Percentiles rank a stretch among this genome's conserved stretches.
These are phyloP conservation scores for Hippocampus guttulatus DNA, from an alignment of 2,113 vertebrate genomes.

Conservation along the genomic window DNA sequence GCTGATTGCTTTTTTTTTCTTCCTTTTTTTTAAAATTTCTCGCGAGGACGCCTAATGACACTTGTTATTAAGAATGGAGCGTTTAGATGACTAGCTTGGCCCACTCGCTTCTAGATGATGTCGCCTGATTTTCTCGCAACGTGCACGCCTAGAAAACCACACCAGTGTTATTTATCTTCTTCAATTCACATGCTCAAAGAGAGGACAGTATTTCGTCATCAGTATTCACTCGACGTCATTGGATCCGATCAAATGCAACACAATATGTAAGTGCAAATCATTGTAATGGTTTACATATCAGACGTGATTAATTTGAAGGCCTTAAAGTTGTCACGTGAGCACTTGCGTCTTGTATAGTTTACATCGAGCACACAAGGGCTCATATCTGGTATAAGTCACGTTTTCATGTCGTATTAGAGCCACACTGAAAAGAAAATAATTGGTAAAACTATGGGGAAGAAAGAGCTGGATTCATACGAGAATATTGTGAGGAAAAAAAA, in stretches of 20 bases:
- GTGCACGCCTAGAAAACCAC: conserved; percentile 41
- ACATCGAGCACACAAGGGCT: not conserved
- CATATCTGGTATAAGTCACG: not conserved
- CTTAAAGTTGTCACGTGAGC: conserved; percentile 2
- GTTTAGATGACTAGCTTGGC: conserved; percentile 43
- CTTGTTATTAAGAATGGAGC: conserved; percentile 39
- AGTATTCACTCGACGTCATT: not conserved
- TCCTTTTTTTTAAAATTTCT: conserved; percentile 17
- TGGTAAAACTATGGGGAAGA: not conserved
- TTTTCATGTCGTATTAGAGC: not conserved
- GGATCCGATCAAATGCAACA: not conserved
- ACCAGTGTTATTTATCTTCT: conserved; percentile 53
- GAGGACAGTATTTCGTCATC: not conserved
- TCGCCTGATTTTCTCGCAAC: conserved; percentile 14
- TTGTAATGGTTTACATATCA: not conserved
- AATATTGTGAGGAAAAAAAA: not conserved
- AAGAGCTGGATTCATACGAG: not conserved
- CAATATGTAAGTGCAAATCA: not conserved
- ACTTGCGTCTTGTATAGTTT: not conserved
- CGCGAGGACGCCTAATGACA: conserved; percentile 43
- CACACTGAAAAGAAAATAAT: not conserved
- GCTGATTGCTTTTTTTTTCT: conserved; percentile 72
- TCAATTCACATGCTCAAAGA: conserved; percentile 2
- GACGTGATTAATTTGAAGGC: not conserved
- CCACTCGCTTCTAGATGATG: conserved; percentile 36